Evolutionary conservation across 2,113 vertebrate genomes (phyloP).

Genomic region (Pitta sordida): DNA sequence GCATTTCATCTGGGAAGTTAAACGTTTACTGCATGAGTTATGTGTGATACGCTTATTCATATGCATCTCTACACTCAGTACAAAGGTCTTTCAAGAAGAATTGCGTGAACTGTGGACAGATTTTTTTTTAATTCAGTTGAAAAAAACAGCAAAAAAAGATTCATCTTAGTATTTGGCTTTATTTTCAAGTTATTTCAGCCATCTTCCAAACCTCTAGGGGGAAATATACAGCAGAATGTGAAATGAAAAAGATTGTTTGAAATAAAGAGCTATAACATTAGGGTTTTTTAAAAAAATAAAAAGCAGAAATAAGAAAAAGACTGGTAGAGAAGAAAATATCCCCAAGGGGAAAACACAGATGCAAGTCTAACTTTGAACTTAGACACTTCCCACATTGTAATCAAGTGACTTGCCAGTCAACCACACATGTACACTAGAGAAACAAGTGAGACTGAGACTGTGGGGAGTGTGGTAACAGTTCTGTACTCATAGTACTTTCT

Average conservation of each 20-base stretch:
- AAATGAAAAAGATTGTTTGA: slow-evolving; percentile 32
- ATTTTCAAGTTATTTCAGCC: slow-evolving; percentile 20
- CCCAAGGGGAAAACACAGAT: neutral
- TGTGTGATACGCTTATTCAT: neutral
- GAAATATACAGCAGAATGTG: neutral
- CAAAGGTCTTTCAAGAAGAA: neutral
- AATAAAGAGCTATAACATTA: neutral
- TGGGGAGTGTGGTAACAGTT: slow-evolving; percentile 38
- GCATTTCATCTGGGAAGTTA: neutral
- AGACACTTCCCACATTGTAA: slow-evolving; percentile 28
- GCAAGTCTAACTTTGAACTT: slow-evolving; percentile 31
- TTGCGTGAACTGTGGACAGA: fast-evolving
- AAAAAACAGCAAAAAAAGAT: neutral
- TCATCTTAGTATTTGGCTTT: slow-evolving; percentile 30
- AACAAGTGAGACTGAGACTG: slow-evolving; percentile 62
- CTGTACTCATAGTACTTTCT: slow-evolving; percentile 11
- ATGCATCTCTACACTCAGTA: neutral
- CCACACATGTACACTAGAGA: neutral
- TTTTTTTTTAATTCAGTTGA: neutral
- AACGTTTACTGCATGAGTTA: neutral
- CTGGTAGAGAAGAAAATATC: neutral
- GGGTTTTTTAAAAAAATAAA: neutral
- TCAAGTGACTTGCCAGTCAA: slow-evolving; percentile 38
- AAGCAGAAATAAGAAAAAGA: neutral
- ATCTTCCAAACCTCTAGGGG: neutral